A percentile compares a stretch with the other conserved stretches of the same genome.
Conservation (phyloP, 2,797 vertebrate species). For the Tympanoctomys barrerae region DNA sequence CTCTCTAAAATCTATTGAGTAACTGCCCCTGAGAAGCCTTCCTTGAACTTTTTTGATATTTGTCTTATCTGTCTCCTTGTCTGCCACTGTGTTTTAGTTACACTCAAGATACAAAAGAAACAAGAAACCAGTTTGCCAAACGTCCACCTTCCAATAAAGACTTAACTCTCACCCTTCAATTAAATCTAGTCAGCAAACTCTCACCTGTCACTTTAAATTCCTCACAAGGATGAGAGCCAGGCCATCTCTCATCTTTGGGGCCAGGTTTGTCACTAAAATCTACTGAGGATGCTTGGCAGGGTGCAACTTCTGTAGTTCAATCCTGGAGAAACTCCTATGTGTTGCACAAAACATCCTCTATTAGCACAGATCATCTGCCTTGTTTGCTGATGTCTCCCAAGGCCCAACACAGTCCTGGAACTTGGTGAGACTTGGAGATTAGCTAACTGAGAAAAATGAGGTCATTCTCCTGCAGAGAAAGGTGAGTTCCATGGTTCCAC, state of each 20-base stretch:
- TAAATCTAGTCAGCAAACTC: background rate
- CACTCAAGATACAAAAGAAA: background rate
- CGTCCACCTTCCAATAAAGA: background rate
- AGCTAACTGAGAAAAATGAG: conserved; percentile 1
- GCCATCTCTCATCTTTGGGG: background rate
- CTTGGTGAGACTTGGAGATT: background rate
- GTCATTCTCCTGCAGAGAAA: background rate
- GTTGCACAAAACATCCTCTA: background rate
- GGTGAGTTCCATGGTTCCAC: background rate
- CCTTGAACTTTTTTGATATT: background rate
- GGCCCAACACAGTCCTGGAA: background rate
- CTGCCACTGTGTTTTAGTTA: background rate
- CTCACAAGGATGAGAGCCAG: background rate
- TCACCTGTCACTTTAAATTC: background rate
- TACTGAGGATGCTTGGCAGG: background rate
- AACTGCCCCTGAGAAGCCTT: background rate
- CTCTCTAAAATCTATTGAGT: background rate
- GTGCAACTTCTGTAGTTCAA: background rate
- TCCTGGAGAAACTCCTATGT: background rate
- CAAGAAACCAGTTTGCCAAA: background rate
- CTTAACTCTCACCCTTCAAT: background rate
- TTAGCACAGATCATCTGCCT: background rate
- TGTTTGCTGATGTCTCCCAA: background rate
- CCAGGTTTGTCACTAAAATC: conserved; percentile 20
- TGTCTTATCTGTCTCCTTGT: conserved; percentile 5